Evolutionary conservation across 2,113 vertebrate genomes (phyloP).

Genomic region (Synchiropus splendidus): DNA sequence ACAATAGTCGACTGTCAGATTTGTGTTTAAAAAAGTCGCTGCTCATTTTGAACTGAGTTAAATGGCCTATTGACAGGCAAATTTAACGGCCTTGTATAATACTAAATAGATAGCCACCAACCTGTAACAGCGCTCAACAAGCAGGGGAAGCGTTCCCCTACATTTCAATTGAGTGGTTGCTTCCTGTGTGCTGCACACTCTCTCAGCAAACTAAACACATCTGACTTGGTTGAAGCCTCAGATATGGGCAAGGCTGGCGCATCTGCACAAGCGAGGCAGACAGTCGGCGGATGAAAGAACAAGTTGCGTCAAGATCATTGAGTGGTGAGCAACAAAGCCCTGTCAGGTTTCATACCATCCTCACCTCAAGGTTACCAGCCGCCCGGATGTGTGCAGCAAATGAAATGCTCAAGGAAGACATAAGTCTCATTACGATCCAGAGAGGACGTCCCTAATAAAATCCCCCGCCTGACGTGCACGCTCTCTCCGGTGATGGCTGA

Average conservation of each 20-base stretch:
- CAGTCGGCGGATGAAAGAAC: constrained; percentile 28
- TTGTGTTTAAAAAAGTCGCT: no score
- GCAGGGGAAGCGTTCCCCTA: not conserved
- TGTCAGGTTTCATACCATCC: constrained; percentile 22
- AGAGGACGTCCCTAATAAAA: constrained; percentile 72
- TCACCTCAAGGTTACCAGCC: constrained; percentile 63
- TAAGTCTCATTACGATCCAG: constrained; percentile 70
- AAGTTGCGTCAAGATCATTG: constrained; percentile 42
- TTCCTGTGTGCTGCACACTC: constrained; percentile 1
- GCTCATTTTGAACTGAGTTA: no score
- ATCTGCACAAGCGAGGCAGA: constrained; percentile 30
- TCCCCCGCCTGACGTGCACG: constrained; percentile 64
- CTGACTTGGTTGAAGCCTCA: constrained; percentile 50
- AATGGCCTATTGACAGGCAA: no score
- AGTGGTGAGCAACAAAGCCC: constrained; percentile 45
- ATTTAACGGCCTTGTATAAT: no score
- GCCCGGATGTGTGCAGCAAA: constrained; percentile 58
- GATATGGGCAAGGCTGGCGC: constrained; percentile 32
- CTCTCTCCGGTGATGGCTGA: constrained; percentile 70
- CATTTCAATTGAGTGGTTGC: not conserved
- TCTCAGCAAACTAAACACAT: constrained; percentile 51
- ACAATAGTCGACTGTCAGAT: no score
- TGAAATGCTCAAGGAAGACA: constrained; percentile 71
- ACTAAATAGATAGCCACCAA: no score
- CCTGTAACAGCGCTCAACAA: no score